phyloP scores from a whole-genome alignment of 2,797 vertebrate genomes.

The Myoxocephalus aenaeus region DNA sequence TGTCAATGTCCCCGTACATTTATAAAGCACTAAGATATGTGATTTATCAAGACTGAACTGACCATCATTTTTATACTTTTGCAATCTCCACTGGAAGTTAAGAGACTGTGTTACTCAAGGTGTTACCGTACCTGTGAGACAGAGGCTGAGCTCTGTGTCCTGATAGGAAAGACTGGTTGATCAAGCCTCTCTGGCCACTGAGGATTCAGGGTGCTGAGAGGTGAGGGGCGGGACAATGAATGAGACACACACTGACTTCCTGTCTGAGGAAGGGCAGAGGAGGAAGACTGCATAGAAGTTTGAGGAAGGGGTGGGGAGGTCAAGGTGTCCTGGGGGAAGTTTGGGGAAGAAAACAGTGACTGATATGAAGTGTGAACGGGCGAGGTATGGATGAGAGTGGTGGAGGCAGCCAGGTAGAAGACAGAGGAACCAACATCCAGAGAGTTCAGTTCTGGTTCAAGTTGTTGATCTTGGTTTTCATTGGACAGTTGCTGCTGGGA shows the following conservation, averaged over 20 bases:
- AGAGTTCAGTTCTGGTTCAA: not conserved
- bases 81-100: not conserved
- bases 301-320: not conserved
- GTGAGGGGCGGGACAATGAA: not conserved
- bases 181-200: not conserved
- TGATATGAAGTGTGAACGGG: not conserved
- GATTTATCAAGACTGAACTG: not conserved
- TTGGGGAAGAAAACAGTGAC: not conserved
- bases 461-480: constrained; percentile 6
- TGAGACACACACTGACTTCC: not conserved
- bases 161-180: not conserved
- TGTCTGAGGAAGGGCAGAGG: not conserved
- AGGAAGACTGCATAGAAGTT: not conserved
- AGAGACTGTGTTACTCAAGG: not conserved
- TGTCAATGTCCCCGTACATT: too few relatives aligned
- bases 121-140: constrained; percentile 3
- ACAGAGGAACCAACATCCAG: not conserved
- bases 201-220: not conserved
- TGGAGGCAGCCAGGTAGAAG: not conserved
- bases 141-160: not conserved
- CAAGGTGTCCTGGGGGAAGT: not conserved
- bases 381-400: not conserved
- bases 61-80: not conserved
- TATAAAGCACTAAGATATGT: too few relatives aligned
- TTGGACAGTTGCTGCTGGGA: not conserved